Evolutionary conservation across 1,140 invertebrate genomes (phyloP).

Genomic region (Babylonia areolata): DNA sequence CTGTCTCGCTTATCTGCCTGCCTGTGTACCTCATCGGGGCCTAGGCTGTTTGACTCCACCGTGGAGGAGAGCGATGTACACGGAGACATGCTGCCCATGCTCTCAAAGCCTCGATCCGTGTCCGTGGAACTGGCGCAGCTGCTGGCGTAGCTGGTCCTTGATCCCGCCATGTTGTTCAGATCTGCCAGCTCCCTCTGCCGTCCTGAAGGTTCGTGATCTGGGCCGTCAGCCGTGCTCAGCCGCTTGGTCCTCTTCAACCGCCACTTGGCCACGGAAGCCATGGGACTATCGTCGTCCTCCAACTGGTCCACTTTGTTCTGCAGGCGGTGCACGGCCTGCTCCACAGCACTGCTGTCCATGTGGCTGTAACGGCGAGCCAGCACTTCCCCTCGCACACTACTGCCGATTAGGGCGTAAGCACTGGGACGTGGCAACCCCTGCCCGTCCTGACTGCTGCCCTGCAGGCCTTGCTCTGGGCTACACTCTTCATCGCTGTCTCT

Average conservation of each 20-base stretch:
- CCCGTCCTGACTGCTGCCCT: neutral
- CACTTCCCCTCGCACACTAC: neutral
- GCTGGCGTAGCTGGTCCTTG: constrained; percentile 67
- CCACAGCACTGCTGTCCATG: constrained; percentile 30
- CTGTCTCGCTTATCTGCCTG: constrained; percentile 44
- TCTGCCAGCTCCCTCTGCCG: constrained; percentile 51
- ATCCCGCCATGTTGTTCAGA: constrained; percentile 63
- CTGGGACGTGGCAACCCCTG: constrained; percentile 8
- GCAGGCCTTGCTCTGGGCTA: constrained; percentile 46
- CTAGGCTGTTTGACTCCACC: constrained; percentile 63
- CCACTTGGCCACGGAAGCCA: constrained; percentile 63
- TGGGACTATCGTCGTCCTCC: constrained; percentile 58
- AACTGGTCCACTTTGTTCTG: constrained; percentile 39
- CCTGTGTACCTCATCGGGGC: constrained; percentile 28
- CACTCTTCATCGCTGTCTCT: constrained; percentile 61
- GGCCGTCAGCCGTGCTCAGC: constrained; percentile 55
- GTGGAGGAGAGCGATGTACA: constrained; percentile 73
- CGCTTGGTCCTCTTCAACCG: constrained; percentile 57
- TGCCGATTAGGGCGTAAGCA: neutral
- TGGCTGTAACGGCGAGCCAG: constrained; percentile 10
- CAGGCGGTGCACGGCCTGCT: constrained; percentile 19
- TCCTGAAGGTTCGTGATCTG: constrained; percentile 23
- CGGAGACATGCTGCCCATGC: constrained; percentile 72
- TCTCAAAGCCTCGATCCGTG: constrained; percentile 73
- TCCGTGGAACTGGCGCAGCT: constrained; percentile 64